Evolutionary conservation across 2,113 vertebrate species (phyloP).

Genomic region (Coreoperca whiteheadi): DNA sequence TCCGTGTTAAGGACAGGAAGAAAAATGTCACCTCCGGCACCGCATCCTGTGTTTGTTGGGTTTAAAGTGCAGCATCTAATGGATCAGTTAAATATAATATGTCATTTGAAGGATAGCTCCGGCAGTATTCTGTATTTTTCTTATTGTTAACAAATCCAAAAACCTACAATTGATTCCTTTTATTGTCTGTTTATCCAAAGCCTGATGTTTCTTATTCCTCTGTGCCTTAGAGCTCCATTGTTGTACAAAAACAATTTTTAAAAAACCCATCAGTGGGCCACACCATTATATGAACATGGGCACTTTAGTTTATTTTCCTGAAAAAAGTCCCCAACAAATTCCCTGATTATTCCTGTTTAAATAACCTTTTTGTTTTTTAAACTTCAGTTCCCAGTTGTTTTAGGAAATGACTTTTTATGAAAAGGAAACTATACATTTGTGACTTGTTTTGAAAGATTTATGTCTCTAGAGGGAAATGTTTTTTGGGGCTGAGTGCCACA

Average conservation of each 20-base stretch:
- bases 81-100: neutral
- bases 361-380: neutral
- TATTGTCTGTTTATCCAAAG: no score
- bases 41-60: conserved; percentile 6
- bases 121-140: neutral
- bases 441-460: no score
- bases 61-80: neutral
- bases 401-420: neutral
- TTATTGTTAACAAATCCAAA: neutral
- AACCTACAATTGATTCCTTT: no score
- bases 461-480: no score
- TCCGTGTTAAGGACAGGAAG: conserved; percentile 21
- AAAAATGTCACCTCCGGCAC: neutral
- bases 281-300: no score
- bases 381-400: neutral
- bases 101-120: neutral
- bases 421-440: no score
- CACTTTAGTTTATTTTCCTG: no score
- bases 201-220: no score
- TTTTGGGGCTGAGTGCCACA: no score
- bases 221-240: no score
- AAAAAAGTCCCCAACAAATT: neutral
- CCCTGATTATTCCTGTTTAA: neutral
- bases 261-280: no score
- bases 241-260: no score